Base-by-base conservation (phyloP, 2,797 vertebrate species). In the Notolabrus celidotus region DNA sequence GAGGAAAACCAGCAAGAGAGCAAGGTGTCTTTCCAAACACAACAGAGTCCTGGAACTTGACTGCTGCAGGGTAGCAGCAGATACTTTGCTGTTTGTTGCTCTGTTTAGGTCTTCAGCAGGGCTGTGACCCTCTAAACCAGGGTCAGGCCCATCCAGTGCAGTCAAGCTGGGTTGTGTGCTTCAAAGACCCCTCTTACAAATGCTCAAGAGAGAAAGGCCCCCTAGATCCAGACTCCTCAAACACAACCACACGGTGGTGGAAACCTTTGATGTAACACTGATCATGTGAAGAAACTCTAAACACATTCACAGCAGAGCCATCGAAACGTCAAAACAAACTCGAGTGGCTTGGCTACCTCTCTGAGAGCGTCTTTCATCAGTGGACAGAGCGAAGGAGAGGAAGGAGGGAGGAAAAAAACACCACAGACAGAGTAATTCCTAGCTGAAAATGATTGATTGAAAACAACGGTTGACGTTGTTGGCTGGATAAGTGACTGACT, bases 241-340 rank as follows among this genome's bases (percentile, higher is more conserved):
- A 77, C 16, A 56, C 58, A 61, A 71, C 79, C 71, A 2, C 72
- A 67, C 46, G 0, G 46, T 2, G 64, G 22, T 38, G 5, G 15
- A 78, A 72, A 58, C 5, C 29, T 77, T 64, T 80, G 74, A 80
- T 80, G 50, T 15, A 42, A 52, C 56, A 10, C 56, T 43, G 66
- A 80, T 85, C 68, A 72, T 54, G 22, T 71, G 58, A 73, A 71
- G 45, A 82, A 84, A 82, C 50, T 79, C 61, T 73, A 82, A 84
- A 79, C 67, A 78, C 59, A 27, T 76, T 82, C 42, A 65, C 46
- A 19, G 49, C 9, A 14, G 34, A 75, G 69, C 63, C 77, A 69
- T 57, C 22, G 52, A 84, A 63, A 86, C 10, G 39, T 85, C 81
- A 84, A 79, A 88, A 84, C 78, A 89, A 83, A 85, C 67, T 51